Evolutionary conservation across 2,797 vertebrate species (phyloP).

Genomic region (Xerus rutilus): DNA sequence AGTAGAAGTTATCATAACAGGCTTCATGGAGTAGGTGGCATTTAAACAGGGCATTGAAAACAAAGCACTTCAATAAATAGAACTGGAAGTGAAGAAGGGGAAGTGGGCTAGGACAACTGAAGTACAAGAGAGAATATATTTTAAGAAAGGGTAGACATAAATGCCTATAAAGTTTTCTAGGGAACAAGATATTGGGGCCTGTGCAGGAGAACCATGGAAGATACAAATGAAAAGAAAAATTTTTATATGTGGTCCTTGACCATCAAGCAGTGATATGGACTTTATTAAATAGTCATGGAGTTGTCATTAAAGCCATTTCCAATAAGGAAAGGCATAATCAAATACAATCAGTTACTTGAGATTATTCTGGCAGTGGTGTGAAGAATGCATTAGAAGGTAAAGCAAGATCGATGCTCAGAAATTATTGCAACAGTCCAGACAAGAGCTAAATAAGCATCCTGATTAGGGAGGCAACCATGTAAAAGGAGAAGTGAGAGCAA

Average conservation of each 20-base stretch:
- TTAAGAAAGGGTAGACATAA: neutral
- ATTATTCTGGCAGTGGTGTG: conserved; percentile 24
- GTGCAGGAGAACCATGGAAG: neutral
- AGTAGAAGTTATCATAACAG: neutral
- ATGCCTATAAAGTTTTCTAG: neutral
- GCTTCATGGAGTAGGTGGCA: neutral
- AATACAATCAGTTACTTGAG: conserved; percentile 45
- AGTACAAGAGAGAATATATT: neutral
- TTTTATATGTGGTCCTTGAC: neutral
- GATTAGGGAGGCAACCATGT: conserved; percentile 36
- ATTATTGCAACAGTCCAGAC: conserved; percentile 27
- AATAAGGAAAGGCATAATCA: conserved; percentile 63
- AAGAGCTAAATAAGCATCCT: conserved; percentile 62
- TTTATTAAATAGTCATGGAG: conserved; percentile 20
- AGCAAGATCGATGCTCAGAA: neutral
- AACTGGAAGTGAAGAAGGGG: neutral
- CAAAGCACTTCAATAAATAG: neutral
- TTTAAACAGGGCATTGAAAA: neutral
- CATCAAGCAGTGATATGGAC: conserved; percentile 41
- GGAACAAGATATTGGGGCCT: neutral
- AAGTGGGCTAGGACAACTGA: neutral
- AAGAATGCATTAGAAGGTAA: neutral
- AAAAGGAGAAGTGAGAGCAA: conserved; percentile 17
- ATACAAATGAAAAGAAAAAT: conserved; percentile 52
- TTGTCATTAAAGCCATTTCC: conserved; percentile 36